phyloP scores from a whole-genome alignment of 2,797 vertebrate genomes.

The Calcarius lapponicus region DNA sequence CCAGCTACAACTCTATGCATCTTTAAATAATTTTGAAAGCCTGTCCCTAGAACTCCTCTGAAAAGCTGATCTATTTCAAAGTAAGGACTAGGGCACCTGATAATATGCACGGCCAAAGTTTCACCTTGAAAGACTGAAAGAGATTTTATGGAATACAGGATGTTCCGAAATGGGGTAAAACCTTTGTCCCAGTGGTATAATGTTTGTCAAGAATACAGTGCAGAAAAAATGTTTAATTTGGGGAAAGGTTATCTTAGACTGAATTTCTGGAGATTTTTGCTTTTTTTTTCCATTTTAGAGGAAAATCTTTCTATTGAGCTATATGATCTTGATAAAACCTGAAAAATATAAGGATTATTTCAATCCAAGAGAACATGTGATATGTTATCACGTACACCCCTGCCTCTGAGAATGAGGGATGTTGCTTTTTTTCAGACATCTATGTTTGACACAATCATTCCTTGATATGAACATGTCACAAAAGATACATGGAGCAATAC shows the following conservation, averaged over 20 bases:
- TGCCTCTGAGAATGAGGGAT: not conserved
- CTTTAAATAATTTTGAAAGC: not conserved
- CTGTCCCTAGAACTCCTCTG: not conserved
- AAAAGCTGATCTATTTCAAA: not conserved
- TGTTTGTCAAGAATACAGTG: not conserved
- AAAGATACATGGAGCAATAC: not conserved
- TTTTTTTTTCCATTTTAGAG: not conserved
- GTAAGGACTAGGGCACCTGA: not conserved
- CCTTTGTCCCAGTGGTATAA: not conserved
- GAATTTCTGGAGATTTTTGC: not conserved
- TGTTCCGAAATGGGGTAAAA: not conserved
- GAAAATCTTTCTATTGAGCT: not conserved
- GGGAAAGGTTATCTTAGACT: not conserved
- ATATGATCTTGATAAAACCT: not conserved
- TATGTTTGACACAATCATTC: not conserved
- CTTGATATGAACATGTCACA: not conserved
- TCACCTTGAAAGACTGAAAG: not conserved
- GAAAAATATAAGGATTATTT: not conserved
- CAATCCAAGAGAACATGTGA: not conserved
- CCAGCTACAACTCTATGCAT: not conserved
- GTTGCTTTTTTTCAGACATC: not conserved
- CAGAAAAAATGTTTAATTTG: not conserved
- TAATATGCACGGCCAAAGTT: not conserved
- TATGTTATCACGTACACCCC: accelerated
- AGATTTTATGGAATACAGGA: not conserved